These are phyloP conservation scores for Lerema accius DNA, from an alignment of 1,140 invertebrate genomes.

Conservation along the genomic window DNA sequence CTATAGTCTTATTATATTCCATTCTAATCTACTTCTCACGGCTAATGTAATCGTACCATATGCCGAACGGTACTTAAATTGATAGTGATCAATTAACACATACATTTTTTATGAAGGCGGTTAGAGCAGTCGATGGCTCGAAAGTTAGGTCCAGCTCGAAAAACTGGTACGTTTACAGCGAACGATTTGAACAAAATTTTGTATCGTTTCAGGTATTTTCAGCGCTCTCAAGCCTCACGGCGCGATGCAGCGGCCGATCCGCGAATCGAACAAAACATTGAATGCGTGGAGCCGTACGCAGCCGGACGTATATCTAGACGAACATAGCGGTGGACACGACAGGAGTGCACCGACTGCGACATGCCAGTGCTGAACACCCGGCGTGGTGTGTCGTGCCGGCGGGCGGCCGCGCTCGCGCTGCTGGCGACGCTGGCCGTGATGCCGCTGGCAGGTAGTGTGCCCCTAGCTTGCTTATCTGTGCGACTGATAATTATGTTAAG, in stretches of 20 bases:
- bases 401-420: not conserved
- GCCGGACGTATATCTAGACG: not conserved
- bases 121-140: too few relatives aligned
- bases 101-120: too few relatives aligned
- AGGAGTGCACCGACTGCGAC: too few relatives aligned
- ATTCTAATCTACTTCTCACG: too few relatives aligned
- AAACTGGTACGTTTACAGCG: not conserved
- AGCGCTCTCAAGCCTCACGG: not conserved
- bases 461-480: too few relatives aligned
- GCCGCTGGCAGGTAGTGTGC: not conserved
- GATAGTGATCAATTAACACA: too few relatives aligned
- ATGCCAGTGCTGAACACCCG: not conserved
- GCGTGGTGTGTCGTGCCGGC: not conserved
- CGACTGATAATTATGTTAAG: too few relatives aligned
- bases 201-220: conserved; percentile 18
- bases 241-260: not conserved
- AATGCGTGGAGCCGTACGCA: too few relatives aligned
- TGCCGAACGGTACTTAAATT: too few relatives aligned
- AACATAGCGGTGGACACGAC: not conserved
- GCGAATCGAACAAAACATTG: not conserved
- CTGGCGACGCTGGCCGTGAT: not conserved
- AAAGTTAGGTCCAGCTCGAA: too few relatives aligned
- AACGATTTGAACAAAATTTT: not conserved
- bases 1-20: too few relatives aligned
- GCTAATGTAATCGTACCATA: too few relatives aligned